Conservation (phyloP, 1,140 invertebrate species). For the Solenopsis fugax region DNA sequence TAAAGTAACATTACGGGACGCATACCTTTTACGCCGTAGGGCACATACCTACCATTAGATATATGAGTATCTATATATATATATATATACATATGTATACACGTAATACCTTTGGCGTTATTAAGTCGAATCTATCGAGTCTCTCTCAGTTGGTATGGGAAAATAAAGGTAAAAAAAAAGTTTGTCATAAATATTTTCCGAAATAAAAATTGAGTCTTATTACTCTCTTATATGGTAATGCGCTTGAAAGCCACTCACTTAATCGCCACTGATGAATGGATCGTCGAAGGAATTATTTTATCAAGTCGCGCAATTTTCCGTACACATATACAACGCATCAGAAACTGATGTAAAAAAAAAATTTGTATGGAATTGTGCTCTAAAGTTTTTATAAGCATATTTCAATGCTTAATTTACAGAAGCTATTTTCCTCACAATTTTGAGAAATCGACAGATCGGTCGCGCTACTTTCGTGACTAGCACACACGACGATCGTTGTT, state of each 20-base stretch:
- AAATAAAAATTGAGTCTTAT: slow-evolving; percentile 8
- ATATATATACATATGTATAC: neutral
- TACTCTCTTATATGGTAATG: neutral
- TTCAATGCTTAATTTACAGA: neutral
- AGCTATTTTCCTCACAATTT: slow-evolving; percentile 9
- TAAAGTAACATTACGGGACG: slow-evolving; percentile 77
- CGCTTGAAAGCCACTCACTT: neutral
- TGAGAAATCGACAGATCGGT: slow-evolving; percentile 27
- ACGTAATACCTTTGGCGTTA: neutral
- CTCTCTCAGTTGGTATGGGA: neutral
- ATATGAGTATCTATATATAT: neutral
- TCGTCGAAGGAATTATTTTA: neutral
- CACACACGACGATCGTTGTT: slow-evolving; percentile 7
- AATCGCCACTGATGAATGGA: neutral
- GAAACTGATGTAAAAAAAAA: neutral
- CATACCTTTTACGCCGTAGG: slow-evolving; percentile 57
- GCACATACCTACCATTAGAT: slow-evolving; percentile 42
- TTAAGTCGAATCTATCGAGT: slow-evolving; percentile 11
- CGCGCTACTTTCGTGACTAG: slow-evolving; percentile 29
- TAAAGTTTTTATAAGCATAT: neutral
- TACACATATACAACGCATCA: too few species aligned
- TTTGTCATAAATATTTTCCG: neutral
- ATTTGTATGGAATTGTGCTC: neutral
- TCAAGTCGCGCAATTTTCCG: neutral
- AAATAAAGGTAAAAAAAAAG: slow-evolving; percentile 1